A percentile compares a stretch with the other conserved stretches of the same genome.
Evolutionary conservation across 2,888 invertebrate species (phyloP).

Genomic region (Xestia sexstrigata): DNA sequence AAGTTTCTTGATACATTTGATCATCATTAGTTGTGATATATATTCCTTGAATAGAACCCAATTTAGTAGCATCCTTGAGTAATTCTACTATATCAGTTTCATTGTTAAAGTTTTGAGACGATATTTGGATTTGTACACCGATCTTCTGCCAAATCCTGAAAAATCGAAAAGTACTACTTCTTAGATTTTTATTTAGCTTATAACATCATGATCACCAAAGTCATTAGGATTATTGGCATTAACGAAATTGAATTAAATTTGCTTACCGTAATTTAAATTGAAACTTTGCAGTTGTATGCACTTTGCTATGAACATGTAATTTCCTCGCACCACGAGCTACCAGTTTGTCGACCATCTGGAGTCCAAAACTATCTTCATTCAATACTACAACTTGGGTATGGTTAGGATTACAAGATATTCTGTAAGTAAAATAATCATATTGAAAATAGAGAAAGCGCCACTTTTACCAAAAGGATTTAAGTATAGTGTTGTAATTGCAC

Average conservation of each 20-base stretch:
- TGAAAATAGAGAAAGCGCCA: not conserved
- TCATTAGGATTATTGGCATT: too few species aligned
- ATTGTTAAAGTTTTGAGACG: slow-evolving; percentile 38
- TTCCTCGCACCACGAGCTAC: too few species aligned
- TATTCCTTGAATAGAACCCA: slow-evolving; percentile 70
- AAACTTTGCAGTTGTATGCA: too few species aligned
- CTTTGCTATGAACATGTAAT: too few species aligned
- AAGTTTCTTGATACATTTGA: slow-evolving; percentile 40
- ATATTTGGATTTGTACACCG: slow-evolving; percentile 60
- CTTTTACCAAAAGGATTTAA: too few species aligned
- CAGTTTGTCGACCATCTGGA: slow-evolving; percentile 68
- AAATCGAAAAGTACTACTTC: not conserved
- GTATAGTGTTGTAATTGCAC: too few species aligned
- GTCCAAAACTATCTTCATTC: slow-evolving; percentile 67
- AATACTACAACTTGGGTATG: slow-evolving; percentile 67
- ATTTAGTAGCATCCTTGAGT: slow-evolving; percentile 54
- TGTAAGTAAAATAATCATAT: slow-evolving; percentile 35
- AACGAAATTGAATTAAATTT: not conserved
- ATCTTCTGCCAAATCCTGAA: slow-evolving; percentile 66
- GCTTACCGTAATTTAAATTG: slow-evolving; percentile 68
- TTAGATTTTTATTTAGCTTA: too few species aligned
- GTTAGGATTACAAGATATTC: slow-evolving; percentile 59
- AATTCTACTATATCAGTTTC: slow-evolving; percentile 51
- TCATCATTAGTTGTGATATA: slow-evolving; percentile 56
- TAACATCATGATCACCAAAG: not conserved